phyloP scores from a whole-genome alignment of 2,888 invertebrate genomes.

The Sipha maydis region DNA sequence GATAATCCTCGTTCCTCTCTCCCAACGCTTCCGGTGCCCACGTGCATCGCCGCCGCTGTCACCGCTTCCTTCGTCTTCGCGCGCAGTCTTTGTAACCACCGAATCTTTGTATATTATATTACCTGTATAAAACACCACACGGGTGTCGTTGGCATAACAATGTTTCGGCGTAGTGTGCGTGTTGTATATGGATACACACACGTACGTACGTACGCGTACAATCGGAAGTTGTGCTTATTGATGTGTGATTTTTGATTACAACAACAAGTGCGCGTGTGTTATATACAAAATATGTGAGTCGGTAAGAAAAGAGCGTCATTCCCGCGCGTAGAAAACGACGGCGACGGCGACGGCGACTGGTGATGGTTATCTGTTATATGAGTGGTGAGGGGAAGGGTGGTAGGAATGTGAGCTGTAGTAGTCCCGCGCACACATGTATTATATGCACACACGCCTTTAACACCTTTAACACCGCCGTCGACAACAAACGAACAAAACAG shows the following conservation, averaged over 20 bases:
- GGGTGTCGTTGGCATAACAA: slow-evolving; percentile 41
- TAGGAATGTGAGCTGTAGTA: neutral
- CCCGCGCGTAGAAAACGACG: neutral
- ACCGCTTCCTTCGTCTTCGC: slow-evolving; percentile 2
- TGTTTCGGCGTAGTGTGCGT: neutral
- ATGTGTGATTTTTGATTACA: slow-evolving; percentile 51
- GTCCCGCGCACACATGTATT: neutral
- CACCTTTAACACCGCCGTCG: slow-evolving; percentile 34
- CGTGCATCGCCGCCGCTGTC: slow-evolving; percentile 10
- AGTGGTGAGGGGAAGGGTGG: neutral
- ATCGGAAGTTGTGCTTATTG: slow-evolving; percentile 38
- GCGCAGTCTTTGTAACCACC: neutral
- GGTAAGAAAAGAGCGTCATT: slow-evolving; percentile 25
- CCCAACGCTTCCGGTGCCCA: slow-evolving; percentile 20
- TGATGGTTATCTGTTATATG: slow-evolving; percentile 27
- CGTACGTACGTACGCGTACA: neutral
- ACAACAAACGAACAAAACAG: slow-evolving; percentile 9
- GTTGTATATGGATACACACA: neutral
- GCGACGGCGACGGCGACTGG: neutral
- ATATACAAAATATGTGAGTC: neutral
- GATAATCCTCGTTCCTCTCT: slow-evolving; percentile 44
- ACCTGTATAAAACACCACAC: neutral
- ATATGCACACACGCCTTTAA: neutral
- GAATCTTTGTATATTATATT: neutral
- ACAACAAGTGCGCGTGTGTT: slow-evolving; percentile 40